Evolutionary conservation across 37 sponge, comb jelly and placozoan species (phyloP).

Genomic region (Agelas oroides): DNA sequence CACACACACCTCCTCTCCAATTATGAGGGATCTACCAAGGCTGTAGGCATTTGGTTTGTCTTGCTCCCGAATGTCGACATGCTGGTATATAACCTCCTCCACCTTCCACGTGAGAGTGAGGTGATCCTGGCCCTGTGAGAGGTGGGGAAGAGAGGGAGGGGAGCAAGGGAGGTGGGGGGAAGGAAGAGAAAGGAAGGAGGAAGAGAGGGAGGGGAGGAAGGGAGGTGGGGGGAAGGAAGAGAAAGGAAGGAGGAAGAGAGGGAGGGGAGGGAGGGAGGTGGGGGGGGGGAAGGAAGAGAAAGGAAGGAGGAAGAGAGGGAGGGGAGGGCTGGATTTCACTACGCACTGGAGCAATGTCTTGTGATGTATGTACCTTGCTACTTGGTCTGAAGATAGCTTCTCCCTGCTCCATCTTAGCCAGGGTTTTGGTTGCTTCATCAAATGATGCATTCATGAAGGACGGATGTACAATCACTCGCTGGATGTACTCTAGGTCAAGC

Average conservation of each 20-base stretch:
- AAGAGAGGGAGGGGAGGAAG: no score
- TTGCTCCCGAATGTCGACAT: conserved; percentile 92
- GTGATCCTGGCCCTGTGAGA: conserved; percentile 78
- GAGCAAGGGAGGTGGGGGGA: no score
- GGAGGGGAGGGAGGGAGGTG: no score
- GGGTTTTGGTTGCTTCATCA: conserved; percentile 71
- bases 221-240: no score
- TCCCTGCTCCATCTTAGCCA: conserved; percentile 81
- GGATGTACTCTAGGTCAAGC: conserved; percentile 53
- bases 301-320: no score
- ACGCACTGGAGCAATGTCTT: no score
- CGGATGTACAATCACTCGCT: conserved; percentile 94
- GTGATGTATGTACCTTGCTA: conserved; percentile 72
- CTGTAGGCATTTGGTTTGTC: conserved; percentile 90
- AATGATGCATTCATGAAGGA: conserved; percentile 86
- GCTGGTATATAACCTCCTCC: conserved; percentile 81
- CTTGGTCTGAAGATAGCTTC: conserved; percentile 97
- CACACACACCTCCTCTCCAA: conserved; percentile 83
- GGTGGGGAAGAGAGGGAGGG: no score
- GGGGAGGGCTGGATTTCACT: no score
- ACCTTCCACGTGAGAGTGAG: conserved; percentile 96
- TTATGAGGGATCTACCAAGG: conserved; percentile 85
- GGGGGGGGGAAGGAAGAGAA: no score
- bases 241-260: no score
- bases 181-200: no score